These are phyloP conservation scores for Procambarus virginalis DNA, from an alignment of 1,140 invertebrate genomes.

Conservation along the genomic window DNA sequence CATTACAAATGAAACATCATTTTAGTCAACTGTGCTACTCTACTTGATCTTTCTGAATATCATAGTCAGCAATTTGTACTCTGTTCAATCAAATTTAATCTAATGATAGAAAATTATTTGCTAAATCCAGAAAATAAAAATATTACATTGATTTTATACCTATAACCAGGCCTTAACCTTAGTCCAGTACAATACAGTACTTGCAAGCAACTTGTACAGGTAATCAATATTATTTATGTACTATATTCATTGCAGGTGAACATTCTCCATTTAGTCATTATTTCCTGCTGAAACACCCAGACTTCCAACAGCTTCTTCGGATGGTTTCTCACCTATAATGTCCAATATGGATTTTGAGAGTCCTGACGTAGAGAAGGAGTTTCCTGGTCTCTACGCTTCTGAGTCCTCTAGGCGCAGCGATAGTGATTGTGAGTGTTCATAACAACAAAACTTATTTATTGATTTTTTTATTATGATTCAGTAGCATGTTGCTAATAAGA, in stretches of 20 bases:
- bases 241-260: not conserved
- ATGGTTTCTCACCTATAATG: not conserved
- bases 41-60: too few species aligned
- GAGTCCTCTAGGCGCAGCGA: conserved; percentile 60
- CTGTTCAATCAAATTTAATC: too few species aligned
- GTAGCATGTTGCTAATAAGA: too few species aligned
- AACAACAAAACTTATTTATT: too few species aligned
- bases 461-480: too few species aligned
- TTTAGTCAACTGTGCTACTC: too few species aligned
- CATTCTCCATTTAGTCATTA: not conserved
- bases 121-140: too few species aligned
- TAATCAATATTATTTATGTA: not conserved
- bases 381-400: conserved; percentile 53
- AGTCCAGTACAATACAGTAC: not conserved
- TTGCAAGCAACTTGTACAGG: not conserved
- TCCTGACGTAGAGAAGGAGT: conserved; percentile 58
- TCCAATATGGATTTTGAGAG: conserved; percentile 55
- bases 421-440: conserved; percentile 50
- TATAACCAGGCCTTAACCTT: too few species aligned
- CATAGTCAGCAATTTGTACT: too few species aligned
- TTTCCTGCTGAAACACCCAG: not conserved
- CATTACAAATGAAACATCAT: too few species aligned
- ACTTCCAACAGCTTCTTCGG: not conserved
- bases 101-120: too few species aligned
- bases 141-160: too few species aligned